phyloP scores from a whole-genome alignment of 2,113 vertebrate genomes.

The Nasalis larvatus region DNA sequence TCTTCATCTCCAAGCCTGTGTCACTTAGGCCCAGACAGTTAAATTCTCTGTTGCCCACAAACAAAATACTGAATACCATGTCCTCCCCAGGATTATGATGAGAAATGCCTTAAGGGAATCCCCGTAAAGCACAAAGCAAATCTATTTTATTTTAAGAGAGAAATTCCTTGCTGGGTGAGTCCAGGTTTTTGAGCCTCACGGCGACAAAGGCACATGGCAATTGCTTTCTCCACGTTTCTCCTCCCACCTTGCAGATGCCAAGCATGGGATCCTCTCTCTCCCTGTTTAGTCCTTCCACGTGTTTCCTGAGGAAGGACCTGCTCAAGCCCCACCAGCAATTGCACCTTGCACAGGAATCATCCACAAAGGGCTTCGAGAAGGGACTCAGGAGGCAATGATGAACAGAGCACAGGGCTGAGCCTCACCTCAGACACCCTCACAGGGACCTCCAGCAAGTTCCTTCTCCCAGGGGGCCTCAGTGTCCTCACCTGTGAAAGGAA shows the following conservation, averaged over 20 bases:
- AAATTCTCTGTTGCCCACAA: too few relatives aligned
- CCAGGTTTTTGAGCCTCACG: neutral
- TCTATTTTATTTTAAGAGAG: neutral
- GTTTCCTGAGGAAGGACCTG: neutral
- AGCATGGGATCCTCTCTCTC: neutral
- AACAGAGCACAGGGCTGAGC: neutral
- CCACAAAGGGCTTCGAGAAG: neutral
- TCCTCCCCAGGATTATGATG: neutral
- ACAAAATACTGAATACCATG: rapidly evolving
- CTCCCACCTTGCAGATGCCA: neutral
- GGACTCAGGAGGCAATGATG: neutral
- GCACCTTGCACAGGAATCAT: too few relatives aligned
- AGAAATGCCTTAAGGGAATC: neutral
- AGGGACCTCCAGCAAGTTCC: neutral
- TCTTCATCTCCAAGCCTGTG: neutral
- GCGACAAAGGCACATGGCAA: neutral
- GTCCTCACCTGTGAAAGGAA: neutral
- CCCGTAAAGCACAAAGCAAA: neutral
- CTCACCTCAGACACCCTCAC: too few relatives aligned
- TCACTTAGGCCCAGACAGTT: neutral
- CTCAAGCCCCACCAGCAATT: neutral
- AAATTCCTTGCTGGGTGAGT: rapidly evolving
- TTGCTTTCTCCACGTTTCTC: neutral
- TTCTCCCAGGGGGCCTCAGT: neutral
- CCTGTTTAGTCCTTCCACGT: rapidly evolving